Base-by-base conservation (phyloP, 2,113 vertebrate genomes). In the Dasyurus viverrinus region DNA sequence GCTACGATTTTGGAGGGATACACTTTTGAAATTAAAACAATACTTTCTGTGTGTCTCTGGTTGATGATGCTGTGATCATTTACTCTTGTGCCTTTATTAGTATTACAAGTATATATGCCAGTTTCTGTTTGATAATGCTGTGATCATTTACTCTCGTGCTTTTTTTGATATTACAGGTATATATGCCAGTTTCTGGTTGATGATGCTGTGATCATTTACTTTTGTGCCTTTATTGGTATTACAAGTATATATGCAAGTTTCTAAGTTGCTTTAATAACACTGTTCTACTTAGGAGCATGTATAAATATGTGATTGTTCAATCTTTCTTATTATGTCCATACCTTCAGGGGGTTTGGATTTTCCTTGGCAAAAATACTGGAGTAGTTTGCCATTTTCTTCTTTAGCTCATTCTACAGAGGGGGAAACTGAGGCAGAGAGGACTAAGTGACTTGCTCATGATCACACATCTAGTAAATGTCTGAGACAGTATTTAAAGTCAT, bases 71-170 rank as follows among this genome's bases (percentile, higher is more conserved):
- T 76, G 2, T 12, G 52, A 55, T 53, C 68, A 6, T 24, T 14
- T 54, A 3, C n/a, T 92, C 50, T 91, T 92, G 52, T 91, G 11
- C 89, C 48, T 89, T 93, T 94, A 53, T 91, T 84, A 89, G n/a
- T 19, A 68, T 68, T 68, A 91, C 42, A 95, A 68, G 46, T 90
- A 91, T 57, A 12, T 48, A 48, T 48, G 4, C 48, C 48, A 48
- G 48, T 48, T 48, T 48, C 48, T 48, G 5, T 4, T 48, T 48
- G 48, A 48, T 48, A 6, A 8, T 48, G 48, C 48, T 48, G 7
- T 48, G 48, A 48, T 48, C 48, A 48, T 48, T 48, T 48, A 48
- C 48, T 48, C 48, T 48, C 7, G 48, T 48, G 48, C 48, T 48
- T 48, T 48, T 48, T 7, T 48, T 48, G 3, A 0, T 48, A 48